Percentiles rank a stretch among this genome's conserved stretches.
phyloP scores from a whole-genome alignment of 2,113 vertebrate species.

The Callipepla squamata region DNA sequence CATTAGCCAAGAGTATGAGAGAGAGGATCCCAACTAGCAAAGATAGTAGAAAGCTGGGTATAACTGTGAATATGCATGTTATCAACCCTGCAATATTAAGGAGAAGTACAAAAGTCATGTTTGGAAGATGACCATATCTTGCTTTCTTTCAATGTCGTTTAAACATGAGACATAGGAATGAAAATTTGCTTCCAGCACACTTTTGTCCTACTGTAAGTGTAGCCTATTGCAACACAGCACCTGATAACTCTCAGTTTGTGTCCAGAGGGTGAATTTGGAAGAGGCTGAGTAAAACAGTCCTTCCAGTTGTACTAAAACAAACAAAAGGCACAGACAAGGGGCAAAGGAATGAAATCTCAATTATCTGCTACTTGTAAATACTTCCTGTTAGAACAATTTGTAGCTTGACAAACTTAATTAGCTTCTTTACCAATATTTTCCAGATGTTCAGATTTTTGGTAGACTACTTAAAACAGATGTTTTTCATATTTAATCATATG shows the following conservation, averaged over 20 bases:
- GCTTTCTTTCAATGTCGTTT: neutral
- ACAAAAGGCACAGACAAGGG: constrained; percentile 64
- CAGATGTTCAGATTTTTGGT: constrained; percentile 74
- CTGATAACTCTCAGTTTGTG: neutral
- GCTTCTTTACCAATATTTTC: constrained; percentile 78
- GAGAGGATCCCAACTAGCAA: neutral
- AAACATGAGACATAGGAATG: neutral
- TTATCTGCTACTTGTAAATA: constrained; percentile 73
- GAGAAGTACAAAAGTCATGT: neutral
- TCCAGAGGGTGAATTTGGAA: neutral
- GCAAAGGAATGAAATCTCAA: constrained; percentile 74
- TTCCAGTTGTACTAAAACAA: constrained; percentile 46
- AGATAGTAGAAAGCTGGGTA: neutral
- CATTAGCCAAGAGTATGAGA: neutral
- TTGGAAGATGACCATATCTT: neutral
- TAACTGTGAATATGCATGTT: neutral
- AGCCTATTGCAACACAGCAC: neutral
- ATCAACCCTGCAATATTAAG: neutral
- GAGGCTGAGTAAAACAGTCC: neutral
- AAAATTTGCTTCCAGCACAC: neutral
- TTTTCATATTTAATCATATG: constrained; percentile 68
- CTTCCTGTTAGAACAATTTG: constrained; percentile 79
- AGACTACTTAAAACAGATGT: constrained; percentile 68
- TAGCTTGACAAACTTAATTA: constrained; percentile 80
- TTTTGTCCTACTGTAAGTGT: neutral